Evolutionary conservation across 35 echinoderm and acorn worm genomes (phyloP).

Genomic region (Ptychodera flava): DNA sequence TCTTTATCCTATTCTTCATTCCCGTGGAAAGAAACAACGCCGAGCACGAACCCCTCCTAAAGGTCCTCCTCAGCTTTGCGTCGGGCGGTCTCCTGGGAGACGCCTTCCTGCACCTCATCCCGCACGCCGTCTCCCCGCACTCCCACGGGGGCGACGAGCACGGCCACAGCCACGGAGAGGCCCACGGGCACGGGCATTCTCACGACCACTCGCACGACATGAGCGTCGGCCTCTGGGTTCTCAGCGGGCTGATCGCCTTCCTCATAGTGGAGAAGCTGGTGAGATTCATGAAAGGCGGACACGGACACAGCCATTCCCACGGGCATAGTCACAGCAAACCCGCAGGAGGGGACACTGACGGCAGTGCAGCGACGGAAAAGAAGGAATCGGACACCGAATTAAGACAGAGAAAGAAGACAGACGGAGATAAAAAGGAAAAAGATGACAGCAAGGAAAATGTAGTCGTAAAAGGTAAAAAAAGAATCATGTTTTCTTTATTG

Average conservation of each 20-base stretch:
- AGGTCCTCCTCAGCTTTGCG: constrained; percentile 75
- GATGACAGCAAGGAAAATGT: constrained; percentile 41
- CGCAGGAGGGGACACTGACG: constrained; percentile 7
- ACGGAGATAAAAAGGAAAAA: constrained; percentile 7
- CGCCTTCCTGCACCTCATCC: constrained; percentile 86
- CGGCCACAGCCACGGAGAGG: constrained; percentile 33
- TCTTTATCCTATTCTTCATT: constrained; percentile 83
- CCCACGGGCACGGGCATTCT: constrained; percentile 23
- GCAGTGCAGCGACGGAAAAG: background rate
- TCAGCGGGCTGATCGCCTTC: constrained; percentile 72
- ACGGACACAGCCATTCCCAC: constrained; percentile 33
- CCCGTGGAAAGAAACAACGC: constrained; percentile 71
- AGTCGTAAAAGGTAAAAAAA: constrained; percentile 29
- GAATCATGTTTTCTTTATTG: too few species aligned
- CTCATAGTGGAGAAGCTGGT: constrained; percentile 82
- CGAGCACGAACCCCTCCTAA: constrained; percentile 65
- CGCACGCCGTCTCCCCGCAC: constrained; percentile 77
- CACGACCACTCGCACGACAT: constrained; percentile 37
- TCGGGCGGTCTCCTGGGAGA: constrained; percentile 87
- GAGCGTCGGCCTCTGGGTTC: constrained; percentile 78
- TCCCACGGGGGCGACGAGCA: constrained; percentile 57
- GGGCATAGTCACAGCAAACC: constrained; percentile 42
- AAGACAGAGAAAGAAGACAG: constrained; percentile 27
- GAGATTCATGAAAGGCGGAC: constrained; percentile 63
- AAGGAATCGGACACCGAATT: background rate